A percentile compares a stretch with the other conserved stretches of the same genome.
Conservation (phyloP, 2,888 invertebrate species). For the Eulithis testata region DNA sequence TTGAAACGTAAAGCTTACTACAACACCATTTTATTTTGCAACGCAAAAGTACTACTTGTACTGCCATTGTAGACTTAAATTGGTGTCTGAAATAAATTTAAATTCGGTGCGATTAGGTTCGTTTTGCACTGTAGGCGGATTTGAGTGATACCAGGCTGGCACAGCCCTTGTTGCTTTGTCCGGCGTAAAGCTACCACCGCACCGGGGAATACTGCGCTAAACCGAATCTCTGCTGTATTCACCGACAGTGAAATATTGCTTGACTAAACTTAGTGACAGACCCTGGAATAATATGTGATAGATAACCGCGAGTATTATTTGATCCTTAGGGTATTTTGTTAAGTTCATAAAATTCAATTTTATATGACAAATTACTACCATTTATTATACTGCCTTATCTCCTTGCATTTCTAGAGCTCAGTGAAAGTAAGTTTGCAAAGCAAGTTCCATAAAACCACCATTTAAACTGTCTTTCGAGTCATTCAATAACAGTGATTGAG, state of each 20-base stretch:
- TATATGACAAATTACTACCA: slow-evolving; percentile 10
- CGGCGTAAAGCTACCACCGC: slow-evolving; percentile 56
- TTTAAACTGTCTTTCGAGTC: slow-evolving; percentile 21
- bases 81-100: not conserved
- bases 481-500: slow-evolving; percentile 30
- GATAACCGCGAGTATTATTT: slow-evolving; percentile 35
- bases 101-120: not conserved
- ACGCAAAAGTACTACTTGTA: too few relatives aligned
- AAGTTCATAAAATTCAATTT: slow-evolving; percentile 18
- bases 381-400: slow-evolving; percentile 9
- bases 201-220: slow-evolving; percentile 51
- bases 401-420: slow-evolving; percentile 6
- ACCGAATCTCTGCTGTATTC: slow-evolving; percentile 46
- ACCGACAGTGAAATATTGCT: slow-evolving; percentile 45
- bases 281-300: slow-evolving; percentile 44
- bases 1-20: slow-evolving; percentile 2
- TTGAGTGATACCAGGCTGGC: slow-evolving; percentile 21
- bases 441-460: slow-evolving; percentile 26
- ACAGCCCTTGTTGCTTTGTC: slow-evolving; percentile 59
- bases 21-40: not conserved
- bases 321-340: slow-evolving; percentile 34
- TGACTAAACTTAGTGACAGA: slow-evolving; percentile 41
- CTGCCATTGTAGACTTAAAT: too few relatives aligned
- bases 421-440: slow-evolving; percentile 26
- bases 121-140: not conserved